Evolutionary conservation across 92 coral and sea anemone species (phyloP).

Genomic region (Zoanthus solanderi): DNA sequence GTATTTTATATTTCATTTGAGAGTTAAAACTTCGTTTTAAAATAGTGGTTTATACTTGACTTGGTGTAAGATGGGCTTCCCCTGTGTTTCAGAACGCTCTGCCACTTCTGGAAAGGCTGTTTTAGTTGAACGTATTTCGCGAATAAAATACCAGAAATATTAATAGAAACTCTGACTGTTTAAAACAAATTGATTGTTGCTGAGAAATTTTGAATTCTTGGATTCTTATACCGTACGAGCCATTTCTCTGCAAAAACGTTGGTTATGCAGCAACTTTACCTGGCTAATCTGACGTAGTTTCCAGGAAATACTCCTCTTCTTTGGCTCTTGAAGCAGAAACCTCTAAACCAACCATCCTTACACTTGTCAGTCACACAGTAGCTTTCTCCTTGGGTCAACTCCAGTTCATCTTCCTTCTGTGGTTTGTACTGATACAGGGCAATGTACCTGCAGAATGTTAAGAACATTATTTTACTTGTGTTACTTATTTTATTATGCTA

Average conservation of each 20-base stretch:
- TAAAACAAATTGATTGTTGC: too few relatives aligned
- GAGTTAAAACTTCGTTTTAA: too few relatives aligned
- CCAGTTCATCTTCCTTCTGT: slow-evolving; percentile 89
- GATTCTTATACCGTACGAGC: too few relatives aligned
- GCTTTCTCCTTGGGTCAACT: slow-evolving; percentile 83
- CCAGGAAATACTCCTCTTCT: slow-evolving; percentile 95
- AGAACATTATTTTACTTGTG: background rate
- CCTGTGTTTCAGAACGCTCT: too few relatives aligned
- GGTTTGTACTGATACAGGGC: slow-evolving; percentile 95
- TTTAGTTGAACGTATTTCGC: too few relatives aligned
- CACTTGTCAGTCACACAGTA: slow-evolving; percentile 93
- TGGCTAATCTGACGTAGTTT: slow-evolving; percentile 88
- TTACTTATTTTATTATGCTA: background rate
- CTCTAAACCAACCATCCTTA: slow-evolving; percentile 97
- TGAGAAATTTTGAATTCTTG: too few relatives aligned
- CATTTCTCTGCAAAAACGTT: background rate
- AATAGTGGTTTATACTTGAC: too few relatives aligned
- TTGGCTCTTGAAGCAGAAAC: slow-evolving; percentile 77
- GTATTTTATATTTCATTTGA: too few relatives aligned
- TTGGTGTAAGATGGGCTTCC: too few relatives aligned
- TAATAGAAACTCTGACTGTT: too few relatives aligned
- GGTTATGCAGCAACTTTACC: slow-evolving; percentile 51
- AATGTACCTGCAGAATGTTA: slow-evolving; percentile 65
- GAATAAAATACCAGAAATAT: too few relatives aligned
- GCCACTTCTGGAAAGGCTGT: too few relatives aligned